Evolutionary conservation across 2,113 vertebrate genomes (phyloP).

Genomic region (Myotis brandtii): DNA sequence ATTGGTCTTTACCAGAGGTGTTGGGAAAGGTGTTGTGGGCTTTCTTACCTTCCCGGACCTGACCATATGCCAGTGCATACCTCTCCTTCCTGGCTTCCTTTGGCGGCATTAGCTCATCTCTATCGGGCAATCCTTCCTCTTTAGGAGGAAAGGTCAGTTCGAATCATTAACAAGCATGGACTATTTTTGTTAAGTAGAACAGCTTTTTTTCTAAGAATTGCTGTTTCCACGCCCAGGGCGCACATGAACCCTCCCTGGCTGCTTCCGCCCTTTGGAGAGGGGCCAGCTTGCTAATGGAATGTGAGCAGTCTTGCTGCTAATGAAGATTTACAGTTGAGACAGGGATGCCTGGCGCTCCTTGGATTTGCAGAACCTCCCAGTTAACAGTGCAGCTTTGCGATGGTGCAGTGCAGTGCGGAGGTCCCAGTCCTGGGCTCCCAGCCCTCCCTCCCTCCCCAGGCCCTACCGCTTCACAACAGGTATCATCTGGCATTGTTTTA

Average conservation of each 20-base stretch:
- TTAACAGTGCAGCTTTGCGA: background rate
- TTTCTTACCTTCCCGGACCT: background rate
- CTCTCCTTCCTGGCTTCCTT: background rate
- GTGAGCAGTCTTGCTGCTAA: background rate
- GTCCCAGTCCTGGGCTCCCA: background rate
- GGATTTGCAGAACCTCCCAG: conserved; percentile 24
- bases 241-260: conserved; percentile 16
- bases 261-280: conserved; percentile 42
- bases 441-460: background rate
- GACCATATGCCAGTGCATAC: background rate
- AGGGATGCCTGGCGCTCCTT: background rate
- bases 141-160: background rate
- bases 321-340: conserved; percentile 36
- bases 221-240: background rate
- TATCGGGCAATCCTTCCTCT: background rate
- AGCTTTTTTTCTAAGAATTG: background rate
- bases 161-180: background rate
- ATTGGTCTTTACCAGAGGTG: background rate
- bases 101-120: background rate
- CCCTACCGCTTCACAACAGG: background rate
- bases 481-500: conserved; percentile 40
- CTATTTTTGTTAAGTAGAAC: conserved; percentile 33
- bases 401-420: background rate
- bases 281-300: conserved; percentile 57
- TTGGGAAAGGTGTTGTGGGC: background rate